phyloP scores from a whole-genome alignment of 2,888 invertebrate species.

The Bugulina stolonifera region DNA sequence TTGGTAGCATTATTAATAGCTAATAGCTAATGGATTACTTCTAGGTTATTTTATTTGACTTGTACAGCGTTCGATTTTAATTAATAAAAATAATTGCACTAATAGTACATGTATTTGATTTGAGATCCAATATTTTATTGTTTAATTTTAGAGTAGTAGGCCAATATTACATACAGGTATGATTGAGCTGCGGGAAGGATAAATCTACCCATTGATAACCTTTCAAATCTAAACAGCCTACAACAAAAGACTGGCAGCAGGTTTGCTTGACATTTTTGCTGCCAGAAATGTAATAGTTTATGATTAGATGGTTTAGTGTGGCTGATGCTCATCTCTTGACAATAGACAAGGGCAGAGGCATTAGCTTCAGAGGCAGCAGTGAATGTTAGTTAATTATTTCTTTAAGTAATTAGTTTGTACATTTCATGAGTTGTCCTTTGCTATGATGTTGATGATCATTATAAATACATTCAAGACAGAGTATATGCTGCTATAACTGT shows the following conservation, averaged over 20 bases:
- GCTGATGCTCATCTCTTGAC: not conserved
- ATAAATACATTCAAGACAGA: not conserved
- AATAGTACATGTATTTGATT: too few species aligned
- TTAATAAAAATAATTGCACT: too few species aligned
- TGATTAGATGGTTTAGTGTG: too few species aligned
- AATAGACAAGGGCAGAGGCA: constrained; percentile 12
- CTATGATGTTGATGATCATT: not conserved
- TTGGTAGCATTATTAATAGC: constrained; percentile 6
- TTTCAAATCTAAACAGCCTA: not conserved
- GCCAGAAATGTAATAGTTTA: not conserved
- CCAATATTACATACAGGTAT: too few species aligned
- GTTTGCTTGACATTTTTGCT: not conserved
- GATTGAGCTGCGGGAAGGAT: too few species aligned
- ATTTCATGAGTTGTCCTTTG: constrained; percentile 21
- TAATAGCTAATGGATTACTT: not conserved
- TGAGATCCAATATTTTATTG: too few species aligned
- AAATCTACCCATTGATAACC: not conserved
- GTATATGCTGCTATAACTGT: not conserved
- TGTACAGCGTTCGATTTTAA: too few species aligned
- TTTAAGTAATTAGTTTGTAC: constrained; percentile 22
- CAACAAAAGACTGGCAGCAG: not conserved
- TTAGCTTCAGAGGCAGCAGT: not conserved
- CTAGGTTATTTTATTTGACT: too few species aligned
- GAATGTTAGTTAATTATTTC: constrained; percentile 25
- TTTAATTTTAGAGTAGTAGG: too few species aligned